Base-by-base conservation (phyloP, 1,140 invertebrate species). In the Drosophila sechellia region DNA sequence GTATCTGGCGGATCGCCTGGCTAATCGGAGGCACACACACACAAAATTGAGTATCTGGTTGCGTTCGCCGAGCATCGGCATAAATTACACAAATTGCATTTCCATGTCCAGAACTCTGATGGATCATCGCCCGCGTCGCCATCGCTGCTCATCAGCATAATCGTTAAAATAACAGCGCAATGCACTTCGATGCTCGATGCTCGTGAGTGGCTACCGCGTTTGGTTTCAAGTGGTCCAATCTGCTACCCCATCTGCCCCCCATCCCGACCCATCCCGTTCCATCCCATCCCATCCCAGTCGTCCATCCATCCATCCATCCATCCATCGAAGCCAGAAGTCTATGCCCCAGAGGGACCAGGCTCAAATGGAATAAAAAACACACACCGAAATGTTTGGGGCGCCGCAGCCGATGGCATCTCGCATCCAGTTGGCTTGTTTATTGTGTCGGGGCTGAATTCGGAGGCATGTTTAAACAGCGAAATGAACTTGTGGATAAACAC, bases 41-140 rank as follows among this genome's bases (percentile, higher is more conserved):
- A 55, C 31, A 34, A 11, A 11, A 45, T 20, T 57, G 59, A 57
- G 31, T 76, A 68, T 63, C 64, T 39, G 58, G 60, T 73, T 77
- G 66, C 55, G 75, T 64, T 52, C 25, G 55, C 56, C 43, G 73
- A 59, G 61, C 68, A 77, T 77, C 73, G 66, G 86, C 87, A 90
- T 90, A 90, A 90, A 90, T 90, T 90, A 90, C 79, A 90, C 81
- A 90, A 90, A 90, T 90, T 90, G 86, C 86, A 90, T 90, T 90
- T 90, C 81, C 86, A 90, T 90, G 86, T 90, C 81, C 58, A 80
- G 59, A 77, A 72, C 66, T 65, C 86, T 90, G 81, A 90, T 86
- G 87, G 81, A 90, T 90, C 86, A 83, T 85, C 85, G 85, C 77
- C 76, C 77, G 75, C 78, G 78, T 79, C 56, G 86, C 64, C 48